A percentile compares a stretch with the other conserved stretches of the same genome.
phyloP scores from a whole-genome alignment of 2,113 vertebrate genomes.

The Alces alces region DNA sequence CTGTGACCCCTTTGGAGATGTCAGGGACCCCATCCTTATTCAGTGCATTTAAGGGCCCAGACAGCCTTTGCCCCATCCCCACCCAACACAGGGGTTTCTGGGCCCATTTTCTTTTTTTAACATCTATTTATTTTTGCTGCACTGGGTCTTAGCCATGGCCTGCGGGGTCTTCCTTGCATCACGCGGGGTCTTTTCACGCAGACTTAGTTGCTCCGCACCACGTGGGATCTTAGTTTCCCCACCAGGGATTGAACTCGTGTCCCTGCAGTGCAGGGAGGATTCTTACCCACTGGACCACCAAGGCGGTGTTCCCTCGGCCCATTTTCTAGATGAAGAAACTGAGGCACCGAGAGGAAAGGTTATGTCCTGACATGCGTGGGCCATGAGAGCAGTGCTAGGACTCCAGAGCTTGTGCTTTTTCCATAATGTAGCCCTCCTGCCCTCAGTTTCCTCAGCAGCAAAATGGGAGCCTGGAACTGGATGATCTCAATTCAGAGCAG shows the following conservation, averaged over 20 bases:
- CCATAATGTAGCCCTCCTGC: not conserved
- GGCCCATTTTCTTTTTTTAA: not conserved
- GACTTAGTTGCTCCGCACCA: not conserved
- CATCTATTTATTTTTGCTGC: not conserved
- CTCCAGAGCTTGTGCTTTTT: not conserved
- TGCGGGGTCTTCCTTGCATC: not conserved
- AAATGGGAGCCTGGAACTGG: not conserved
- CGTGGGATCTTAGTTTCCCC: not conserved
- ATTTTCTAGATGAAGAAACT: conserved; percentile 19
- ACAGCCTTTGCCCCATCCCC: not conserved
- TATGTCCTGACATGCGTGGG: not conserved
- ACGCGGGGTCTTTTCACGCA: not conserved
- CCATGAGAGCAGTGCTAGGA: not conserved
- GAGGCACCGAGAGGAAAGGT: not conserved
- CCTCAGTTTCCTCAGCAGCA: not conserved
- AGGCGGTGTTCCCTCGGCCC: not conserved
- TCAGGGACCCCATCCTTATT: not conserved
- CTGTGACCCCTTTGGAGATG: not conserved
- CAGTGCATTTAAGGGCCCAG: not conserved
- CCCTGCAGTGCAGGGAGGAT: not conserved
- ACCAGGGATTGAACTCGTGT: not conserved
- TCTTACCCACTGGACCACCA: not conserved
- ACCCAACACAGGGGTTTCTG: not conserved
- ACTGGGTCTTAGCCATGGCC: not conserved
- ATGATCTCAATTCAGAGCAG: not conserved